A percentile compares a stretch with the other conserved stretches of the same genome.
These are phyloP conservation scores for Psilopsiagon aymara DNA, from an alignment of 2,113 vertebrate species.

Conservation along the genomic window DNA sequence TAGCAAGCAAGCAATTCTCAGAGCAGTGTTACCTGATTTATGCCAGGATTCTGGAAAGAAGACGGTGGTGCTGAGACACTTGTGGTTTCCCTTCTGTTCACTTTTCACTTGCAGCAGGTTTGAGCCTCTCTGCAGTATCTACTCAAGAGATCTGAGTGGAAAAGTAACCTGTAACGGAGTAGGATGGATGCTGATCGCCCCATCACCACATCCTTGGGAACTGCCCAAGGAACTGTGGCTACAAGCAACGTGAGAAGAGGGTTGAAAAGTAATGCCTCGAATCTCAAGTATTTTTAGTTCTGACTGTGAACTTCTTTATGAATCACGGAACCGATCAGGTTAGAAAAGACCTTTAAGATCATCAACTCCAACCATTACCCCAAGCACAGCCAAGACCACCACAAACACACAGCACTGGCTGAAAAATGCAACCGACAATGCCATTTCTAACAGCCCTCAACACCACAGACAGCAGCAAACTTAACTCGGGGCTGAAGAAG, in stretches of 20 bases:
- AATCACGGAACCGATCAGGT: neutral
- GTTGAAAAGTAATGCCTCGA: neutral
- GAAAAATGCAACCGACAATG: neutral
- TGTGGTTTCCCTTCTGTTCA: slow-evolving; percentile 19
- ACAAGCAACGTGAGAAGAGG: neutral
- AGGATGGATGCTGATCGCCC: neutral
- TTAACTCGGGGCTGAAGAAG: neutral
- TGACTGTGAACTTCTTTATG: neutral
- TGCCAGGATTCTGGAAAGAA: slow-evolving; percentile 47
- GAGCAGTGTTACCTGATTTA: slow-evolving; percentile 47
- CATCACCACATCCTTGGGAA: neutral
- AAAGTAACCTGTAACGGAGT: neutral
- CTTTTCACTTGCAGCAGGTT: neutral
- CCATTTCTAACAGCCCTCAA: neutral
- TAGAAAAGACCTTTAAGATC: neutral
- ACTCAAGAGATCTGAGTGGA: neutral
- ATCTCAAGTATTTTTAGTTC: neutral
- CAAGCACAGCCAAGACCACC: neutral
- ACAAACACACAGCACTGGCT: neutral
- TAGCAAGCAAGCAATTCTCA: slow-evolving; percentile 48
- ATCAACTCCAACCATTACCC: neutral
- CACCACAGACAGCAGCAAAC: neutral
- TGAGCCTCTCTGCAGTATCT: neutral
- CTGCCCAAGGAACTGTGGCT: neutral
- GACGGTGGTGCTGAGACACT: slow-evolving; percentile 1